These are phyloP conservation scores for Mormyrops boulengeri DNA, from an alignment of 2,797 vertebrate species.

Conservation along the genomic window DNA sequence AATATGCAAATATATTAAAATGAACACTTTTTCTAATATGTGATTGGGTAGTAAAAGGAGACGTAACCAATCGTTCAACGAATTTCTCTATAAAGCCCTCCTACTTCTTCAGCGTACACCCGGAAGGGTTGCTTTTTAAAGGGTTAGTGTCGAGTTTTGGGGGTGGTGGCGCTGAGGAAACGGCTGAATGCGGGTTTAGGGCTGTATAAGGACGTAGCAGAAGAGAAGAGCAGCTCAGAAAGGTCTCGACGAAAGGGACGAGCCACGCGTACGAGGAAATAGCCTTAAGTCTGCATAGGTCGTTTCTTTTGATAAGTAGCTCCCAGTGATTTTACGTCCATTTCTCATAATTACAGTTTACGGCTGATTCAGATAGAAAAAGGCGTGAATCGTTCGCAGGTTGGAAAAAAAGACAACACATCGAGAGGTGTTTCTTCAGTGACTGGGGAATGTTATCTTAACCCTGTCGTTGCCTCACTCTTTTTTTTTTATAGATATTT, in stretches of 20 bases:
- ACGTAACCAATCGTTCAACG: constrained; percentile 57
- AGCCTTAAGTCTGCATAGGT: background rate
- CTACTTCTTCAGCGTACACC: constrained; percentile 42
- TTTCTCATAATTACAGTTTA: background rate
- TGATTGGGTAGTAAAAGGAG: constrained; percentile 40
- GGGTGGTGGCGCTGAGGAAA: constrained; percentile 58
- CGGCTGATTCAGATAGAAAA: background rate
- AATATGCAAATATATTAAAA: constrained; percentile 41
- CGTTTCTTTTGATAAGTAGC: background rate
- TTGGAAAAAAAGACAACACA: constrained; percentile 19
- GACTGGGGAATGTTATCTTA: constrained; percentile 24
- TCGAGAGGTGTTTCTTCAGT: constrained; percentile 22
- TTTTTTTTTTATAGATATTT: constrained; percentile 13
- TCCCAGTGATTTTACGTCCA: background rate
- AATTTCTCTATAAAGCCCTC: constrained; percentile 53
- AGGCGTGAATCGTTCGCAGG: constrained; percentile 11
- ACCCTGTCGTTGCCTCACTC: constrained; percentile 21
- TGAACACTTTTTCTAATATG: background rate
- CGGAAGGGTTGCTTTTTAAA: constrained; percentile 70
- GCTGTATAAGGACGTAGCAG: constrained; percentile 43
- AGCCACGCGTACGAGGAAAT: constrained; percentile 1
- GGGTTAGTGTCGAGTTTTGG: constrained; percentile 47
- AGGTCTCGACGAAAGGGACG: constrained; percentile 18
- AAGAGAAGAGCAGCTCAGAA: constrained; percentile 23
- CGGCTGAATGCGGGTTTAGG: constrained; percentile 40